A percentile compares a stretch with the other conserved stretches of the same genome.
These are phyloP conservation scores for Gonatopus flavifemur DNA, from an alignment of 1,140 invertebrate genomes.

Conservation along the genomic window DNA sequence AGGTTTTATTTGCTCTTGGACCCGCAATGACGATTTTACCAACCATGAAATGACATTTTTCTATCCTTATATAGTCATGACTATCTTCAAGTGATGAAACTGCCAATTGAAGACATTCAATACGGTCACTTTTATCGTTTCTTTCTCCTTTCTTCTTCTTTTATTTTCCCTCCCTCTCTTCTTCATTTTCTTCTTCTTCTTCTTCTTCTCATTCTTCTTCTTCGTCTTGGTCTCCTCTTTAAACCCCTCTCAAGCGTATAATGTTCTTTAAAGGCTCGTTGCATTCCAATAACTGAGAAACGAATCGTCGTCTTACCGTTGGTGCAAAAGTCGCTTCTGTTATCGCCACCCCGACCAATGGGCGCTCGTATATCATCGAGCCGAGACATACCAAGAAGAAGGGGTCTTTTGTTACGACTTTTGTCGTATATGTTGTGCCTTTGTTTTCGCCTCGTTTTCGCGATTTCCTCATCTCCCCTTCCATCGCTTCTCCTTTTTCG, in stretches of 20 bases:
- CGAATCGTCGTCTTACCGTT: conserved; percentile 37
- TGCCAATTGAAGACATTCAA: too few relatives aligned
- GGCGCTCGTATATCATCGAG: conserved; percentile 36
- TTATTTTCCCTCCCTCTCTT: too few relatives aligned
- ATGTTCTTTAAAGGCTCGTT: conserved; percentile 15
- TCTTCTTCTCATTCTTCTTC: too few relatives aligned
- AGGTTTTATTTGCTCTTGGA: too few relatives aligned
- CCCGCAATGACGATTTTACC: too few relatives aligned
- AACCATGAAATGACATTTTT: too few relatives aligned
- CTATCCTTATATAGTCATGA: too few relatives aligned
- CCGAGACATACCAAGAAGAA: too few relatives aligned
- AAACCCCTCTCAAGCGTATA: background rate
- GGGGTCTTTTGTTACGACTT: conserved; percentile 37
- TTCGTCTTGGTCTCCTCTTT: background rate
- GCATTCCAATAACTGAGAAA: conserved; percentile 30
- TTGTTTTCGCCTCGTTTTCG: conserved; percentile 42
- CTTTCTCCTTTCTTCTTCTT: conserved; percentile 9
- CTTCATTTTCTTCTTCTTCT: too few relatives aligned
- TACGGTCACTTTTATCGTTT: conserved; percentile 13
- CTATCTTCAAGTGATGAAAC: too few relatives aligned
- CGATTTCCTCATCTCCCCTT: conserved; percentile 29
- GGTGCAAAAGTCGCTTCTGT: conserved; percentile 18
- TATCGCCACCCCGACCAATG: conserved; percentile 22
- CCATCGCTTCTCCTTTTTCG: background rate
- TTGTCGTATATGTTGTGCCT: too few relatives aligned